A percentile compares a stretch with the other conserved stretches of the same genome.
These are phyloP conservation scores for Strigamia crassipes DNA, from an alignment of 2,888 invertebrate species.

Conservation along the genomic window DNA sequence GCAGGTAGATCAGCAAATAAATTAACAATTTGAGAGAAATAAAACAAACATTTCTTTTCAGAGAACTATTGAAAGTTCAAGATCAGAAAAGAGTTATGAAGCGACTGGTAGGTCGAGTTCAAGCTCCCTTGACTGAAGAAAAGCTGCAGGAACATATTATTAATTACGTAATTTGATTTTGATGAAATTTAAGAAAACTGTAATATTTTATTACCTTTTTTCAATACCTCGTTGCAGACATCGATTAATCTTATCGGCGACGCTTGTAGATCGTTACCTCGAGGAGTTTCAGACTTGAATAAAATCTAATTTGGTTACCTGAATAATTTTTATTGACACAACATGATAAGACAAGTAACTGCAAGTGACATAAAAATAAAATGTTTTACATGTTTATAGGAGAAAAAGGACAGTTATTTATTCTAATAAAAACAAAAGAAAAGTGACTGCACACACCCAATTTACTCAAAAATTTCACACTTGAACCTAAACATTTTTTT, in stretches of 20 bases:
- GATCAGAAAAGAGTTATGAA: not conserved
- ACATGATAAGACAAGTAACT: conserved; percentile 32
- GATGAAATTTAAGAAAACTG: not conserved
- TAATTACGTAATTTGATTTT: not conserved
- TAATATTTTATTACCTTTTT: not conserved
- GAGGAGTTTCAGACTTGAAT: not conserved
- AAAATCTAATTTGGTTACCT: not conserved
- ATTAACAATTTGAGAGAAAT: not conserved
- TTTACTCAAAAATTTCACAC: not conserved
- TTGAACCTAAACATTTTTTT: conserved; percentile 3
- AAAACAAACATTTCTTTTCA: not conserved
- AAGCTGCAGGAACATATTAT: not conserved
- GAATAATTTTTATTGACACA: conserved; percentile 42
- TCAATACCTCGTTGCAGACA: not conserved
- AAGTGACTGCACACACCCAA: conserved; percentile 12
- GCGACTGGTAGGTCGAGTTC: not conserved
- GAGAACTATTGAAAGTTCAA: not conserved
- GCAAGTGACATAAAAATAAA: conserved; percentile 41
- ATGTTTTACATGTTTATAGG: conserved; percentile 17
- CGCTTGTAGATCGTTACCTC: not conserved
- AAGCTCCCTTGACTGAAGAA: not conserved
- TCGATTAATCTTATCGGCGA: not conserved
- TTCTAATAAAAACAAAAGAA: not conserved
- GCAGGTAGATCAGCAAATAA: not conserved
- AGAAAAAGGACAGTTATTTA: conserved; percentile 38